These are phyloP conservation scores for Caradrina clavipalpis DNA, from an alignment of 2,888 invertebrate genomes.

Conservation along the genomic window DNA sequence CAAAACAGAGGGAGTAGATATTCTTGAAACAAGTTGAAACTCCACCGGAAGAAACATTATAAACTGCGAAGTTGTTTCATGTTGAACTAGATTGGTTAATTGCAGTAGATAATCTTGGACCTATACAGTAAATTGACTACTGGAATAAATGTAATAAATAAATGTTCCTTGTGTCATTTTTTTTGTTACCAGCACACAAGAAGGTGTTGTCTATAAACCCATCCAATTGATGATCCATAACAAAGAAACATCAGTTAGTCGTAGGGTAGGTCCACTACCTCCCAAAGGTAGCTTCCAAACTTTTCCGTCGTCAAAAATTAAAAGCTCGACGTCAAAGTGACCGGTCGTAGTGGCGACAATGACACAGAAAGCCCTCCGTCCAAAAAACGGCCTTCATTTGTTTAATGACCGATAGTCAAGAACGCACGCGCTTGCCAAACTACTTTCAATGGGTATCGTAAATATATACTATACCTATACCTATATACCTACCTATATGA, in stretches of 20 bases:
- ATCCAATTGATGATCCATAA: too few species aligned
- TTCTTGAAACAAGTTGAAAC: not conserved
- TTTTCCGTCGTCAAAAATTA: slow-evolving; percentile 7
- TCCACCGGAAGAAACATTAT: not conserved
- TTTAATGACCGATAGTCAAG: slow-evolving; percentile 75
- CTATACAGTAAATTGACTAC: not conserved
- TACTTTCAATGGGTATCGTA: slow-evolving; percentile 58
- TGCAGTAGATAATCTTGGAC: not conserved
- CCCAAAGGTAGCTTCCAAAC: not conserved
- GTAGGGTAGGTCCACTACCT: not conserved
- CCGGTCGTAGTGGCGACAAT: slow-evolving; percentile 63
- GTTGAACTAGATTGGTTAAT: not conserved
- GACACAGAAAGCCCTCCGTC: slow-evolving; percentile 67
- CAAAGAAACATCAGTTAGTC: too few species aligned
- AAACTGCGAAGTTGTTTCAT: not conserved
- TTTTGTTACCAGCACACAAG: not conserved
- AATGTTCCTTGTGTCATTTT: not conserved
- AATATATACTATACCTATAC: slow-evolving; percentile 28
- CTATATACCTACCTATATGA: slow-evolving; percentile 3
- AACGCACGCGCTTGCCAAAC: slow-evolving; percentile 70
- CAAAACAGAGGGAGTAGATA: not conserved
- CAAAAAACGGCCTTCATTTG: slow-evolving; percentile 69
- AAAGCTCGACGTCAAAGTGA: not conserved
- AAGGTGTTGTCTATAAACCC: not conserved
- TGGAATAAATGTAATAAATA: not conserved